A percentile compares a stretch with the other conserved stretches of the same genome.
phyloP scores from a whole-genome alignment of 2,113 vertebrate species.

The Uropsilus gracilis region DNA sequence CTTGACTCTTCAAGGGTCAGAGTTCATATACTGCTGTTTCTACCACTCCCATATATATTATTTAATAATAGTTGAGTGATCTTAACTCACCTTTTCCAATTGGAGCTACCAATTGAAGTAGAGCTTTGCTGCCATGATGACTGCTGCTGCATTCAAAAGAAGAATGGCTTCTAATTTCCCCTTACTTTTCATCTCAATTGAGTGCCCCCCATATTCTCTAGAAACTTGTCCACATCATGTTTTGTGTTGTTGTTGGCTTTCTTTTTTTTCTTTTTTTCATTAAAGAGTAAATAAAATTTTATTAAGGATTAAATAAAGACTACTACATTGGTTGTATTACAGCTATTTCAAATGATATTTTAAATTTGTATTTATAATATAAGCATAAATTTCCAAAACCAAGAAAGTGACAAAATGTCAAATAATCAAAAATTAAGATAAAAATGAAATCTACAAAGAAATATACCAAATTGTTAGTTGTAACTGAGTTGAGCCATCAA shows the following conservation, averaged over 20 bases:
- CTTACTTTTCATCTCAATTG: neutral
- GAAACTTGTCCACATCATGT: neutral
- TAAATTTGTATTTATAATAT: neutral
- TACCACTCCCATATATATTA: neutral
- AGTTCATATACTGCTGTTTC: too few species aligned
- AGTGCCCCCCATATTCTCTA: neutral
- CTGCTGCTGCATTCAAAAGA: neutral
- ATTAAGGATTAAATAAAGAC: neutral
- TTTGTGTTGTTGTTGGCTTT: neutral
- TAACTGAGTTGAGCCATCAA: neutral
- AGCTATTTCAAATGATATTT: neutral
- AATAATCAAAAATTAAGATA: constrained; percentile 22
- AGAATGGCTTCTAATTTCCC: neutral
- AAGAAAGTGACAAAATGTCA: neutral
- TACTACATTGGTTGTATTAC: neutral
- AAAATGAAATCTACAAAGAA: neutral
- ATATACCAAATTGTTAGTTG: neutral
- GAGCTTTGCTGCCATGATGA: neutral
- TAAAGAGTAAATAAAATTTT: neutral
- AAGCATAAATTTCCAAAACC: neutral
- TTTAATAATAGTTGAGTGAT: neutral
- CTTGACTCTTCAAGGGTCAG: neutral
- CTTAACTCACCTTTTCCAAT: neutral
- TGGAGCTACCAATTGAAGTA: neutral
- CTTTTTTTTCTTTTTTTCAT: too few species aligned